Percentiles rank a stretch among this genome's conserved stretches.
Evolutionary conservation across 2,113 vertebrate species (phyloP).

Genomic region (Paradoxurus hermaphroditus): DNA sequence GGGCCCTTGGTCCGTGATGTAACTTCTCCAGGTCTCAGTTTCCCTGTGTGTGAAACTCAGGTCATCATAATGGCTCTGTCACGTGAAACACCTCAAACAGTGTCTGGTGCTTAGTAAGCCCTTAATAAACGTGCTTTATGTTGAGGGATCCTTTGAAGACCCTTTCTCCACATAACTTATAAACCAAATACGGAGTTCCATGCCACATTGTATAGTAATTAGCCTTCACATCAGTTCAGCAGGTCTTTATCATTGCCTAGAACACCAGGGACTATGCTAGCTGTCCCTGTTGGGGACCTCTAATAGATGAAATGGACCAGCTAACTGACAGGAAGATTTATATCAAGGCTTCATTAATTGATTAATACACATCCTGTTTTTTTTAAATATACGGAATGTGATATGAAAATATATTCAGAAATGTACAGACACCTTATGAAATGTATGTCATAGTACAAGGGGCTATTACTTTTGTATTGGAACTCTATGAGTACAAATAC

Average conservation of each 20-base stretch:
- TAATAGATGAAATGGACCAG: background rate
- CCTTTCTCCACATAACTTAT: background rate
- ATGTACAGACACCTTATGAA: background rate
- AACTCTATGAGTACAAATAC: background rate
- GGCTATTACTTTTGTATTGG: background rate
- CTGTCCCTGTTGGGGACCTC: background rate
- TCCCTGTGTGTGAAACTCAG: background rate
- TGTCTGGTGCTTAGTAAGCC: background rate
- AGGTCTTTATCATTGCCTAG: background rate
- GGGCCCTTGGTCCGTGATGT: fast-evolving
- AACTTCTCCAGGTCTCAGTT: background rate
- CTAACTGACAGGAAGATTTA: background rate
- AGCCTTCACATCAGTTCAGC: background rate
- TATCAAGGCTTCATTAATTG: background rate
- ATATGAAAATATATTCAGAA: background rate
- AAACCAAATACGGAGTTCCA: background rate
- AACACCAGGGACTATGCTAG: background rate
- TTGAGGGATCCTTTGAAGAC: background rate
- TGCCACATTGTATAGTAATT: background rate
- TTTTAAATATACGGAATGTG: background rate
- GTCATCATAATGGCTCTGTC: background rate
- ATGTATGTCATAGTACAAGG: background rate
- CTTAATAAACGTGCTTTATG: background rate
- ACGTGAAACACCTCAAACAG: background rate
- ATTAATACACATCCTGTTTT: background rate